Conservation (phyloP, 2,113 vertebrate genomes). For the Antigone vipio region DNA sequence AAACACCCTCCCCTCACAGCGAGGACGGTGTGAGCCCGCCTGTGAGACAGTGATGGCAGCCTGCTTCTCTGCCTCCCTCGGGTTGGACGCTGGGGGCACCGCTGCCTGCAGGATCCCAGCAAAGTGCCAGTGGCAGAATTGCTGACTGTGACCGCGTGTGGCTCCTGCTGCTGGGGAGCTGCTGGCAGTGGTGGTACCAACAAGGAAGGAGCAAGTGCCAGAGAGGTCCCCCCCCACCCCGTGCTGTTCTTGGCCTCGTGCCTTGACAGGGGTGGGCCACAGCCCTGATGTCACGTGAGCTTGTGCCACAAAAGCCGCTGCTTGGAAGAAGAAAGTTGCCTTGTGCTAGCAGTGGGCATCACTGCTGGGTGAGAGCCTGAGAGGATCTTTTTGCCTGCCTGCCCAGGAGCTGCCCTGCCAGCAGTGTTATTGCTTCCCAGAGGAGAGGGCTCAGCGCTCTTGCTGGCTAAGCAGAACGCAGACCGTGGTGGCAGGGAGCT, state of each 20-base stretch:
- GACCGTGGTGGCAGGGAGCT: neutral
- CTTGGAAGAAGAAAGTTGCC: neutral
- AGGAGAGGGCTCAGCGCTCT: neutral
- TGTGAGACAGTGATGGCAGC: neutral
- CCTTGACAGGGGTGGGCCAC: neutral
- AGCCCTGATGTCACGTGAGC: neutral
- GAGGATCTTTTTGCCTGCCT: neutral
- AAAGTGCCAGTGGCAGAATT: neutral
- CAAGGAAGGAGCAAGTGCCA: neutral
- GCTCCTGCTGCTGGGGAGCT: neutral
- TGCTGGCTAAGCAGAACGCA: neutral
- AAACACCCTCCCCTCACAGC: slow-evolving; percentile 22
- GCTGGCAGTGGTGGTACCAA: neutral
- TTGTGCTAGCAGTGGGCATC: neutral
- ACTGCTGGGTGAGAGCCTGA: neutral
- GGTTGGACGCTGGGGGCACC: neutral
- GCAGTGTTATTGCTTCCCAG: slow-evolving; percentile 52
- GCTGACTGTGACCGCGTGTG: rapidly evolving
- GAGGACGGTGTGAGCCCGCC: neutral
- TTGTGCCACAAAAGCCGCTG: neutral
- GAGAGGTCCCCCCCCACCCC: neutral
- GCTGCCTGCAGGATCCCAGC: neutral
- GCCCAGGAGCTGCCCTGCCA: neutral
- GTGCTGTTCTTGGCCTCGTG: neutral
- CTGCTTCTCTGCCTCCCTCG: neutral